phyloP scores from a whole-genome alignment of 2,888 invertebrate species.

The Pterostichus madidus region DNA sequence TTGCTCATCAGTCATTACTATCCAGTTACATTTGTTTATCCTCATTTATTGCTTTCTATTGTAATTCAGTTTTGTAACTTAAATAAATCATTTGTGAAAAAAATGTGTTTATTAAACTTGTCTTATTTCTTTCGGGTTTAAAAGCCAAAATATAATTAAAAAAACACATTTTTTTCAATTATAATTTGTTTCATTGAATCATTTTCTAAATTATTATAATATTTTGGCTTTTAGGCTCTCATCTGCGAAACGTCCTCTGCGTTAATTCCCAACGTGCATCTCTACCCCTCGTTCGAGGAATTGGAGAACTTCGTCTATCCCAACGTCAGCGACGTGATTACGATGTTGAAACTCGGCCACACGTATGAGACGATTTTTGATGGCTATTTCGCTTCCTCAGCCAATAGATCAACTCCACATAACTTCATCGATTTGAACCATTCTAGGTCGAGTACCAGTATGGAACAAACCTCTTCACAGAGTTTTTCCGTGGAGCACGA shows the following conservation, averaged over 20 bases:
- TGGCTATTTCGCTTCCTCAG: slow-evolving; percentile 34
- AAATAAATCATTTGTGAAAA: too few species aligned
- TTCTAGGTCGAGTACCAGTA: not conserved
- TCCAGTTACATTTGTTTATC: too few species aligned
- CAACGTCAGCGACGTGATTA: slow-evolving; percentile 69
- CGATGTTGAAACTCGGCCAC: slow-evolving; percentile 52
- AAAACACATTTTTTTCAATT: slow-evolving; percentile 39
- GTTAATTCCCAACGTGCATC: slow-evolving; percentile 73
- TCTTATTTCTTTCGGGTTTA: not conserved
- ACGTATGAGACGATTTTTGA: slow-evolving; percentile 56
- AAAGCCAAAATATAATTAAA: slow-evolving; percentile 40
- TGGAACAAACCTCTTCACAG: not conserved
- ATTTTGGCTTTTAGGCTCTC: slow-evolving; percentile 54
- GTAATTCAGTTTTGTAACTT: too few species aligned
- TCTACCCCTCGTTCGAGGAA: slow-evolving; percentile 79
- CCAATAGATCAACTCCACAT: not conserved
- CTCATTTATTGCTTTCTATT: too few species aligned
- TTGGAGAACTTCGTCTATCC: slow-evolving; percentile 77
- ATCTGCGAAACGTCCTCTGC: slow-evolving; percentile 45
- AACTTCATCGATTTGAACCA: slow-evolving; percentile 19
- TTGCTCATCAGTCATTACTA: too few species aligned
- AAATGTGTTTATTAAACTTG: too few species aligned
- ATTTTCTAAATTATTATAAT: not conserved
- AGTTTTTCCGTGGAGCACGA: slow-evolving; percentile 1
- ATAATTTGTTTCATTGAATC: not conserved